Percentiles rank a stretch among this genome's conserved stretches.
Conservation (phyloP, 37 sponge, comb jelly and placozoan species). For the Ianthella basta region DNA sequence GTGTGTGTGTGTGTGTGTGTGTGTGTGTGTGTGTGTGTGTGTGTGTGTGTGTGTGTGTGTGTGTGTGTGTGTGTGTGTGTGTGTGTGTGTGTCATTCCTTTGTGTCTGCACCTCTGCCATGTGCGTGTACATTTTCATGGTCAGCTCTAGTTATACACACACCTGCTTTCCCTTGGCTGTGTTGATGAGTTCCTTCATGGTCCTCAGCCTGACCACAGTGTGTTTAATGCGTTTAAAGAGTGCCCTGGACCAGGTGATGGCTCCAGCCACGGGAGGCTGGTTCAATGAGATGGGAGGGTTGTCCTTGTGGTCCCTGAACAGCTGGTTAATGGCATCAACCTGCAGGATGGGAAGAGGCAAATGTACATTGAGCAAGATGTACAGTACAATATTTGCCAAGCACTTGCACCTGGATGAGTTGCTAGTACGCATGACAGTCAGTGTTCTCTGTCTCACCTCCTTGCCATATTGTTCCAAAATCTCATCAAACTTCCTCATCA, state of each 20-base stretch:
- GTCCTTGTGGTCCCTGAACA: conserved; percentile 74
- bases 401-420: too few relatives aligned
- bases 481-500: conserved; percentile 98
- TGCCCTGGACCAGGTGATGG: conserved; percentile 93
- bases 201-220: conserved; percentile 92
- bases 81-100: not conserved
- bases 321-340: conserved; percentile 82
- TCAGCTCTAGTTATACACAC: not conserved
- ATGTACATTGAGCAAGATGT: too few relatives aligned
- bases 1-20: too few relatives aligned
- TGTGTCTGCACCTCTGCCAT: not conserved
- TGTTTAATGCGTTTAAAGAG: conserved; percentile 97
- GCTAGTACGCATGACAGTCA: too few relatives aligned
- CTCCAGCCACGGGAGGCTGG: conserved; percentile 96
- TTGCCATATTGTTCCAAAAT: conserved; percentile 90
- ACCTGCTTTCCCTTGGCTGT: conserved; percentile 84
- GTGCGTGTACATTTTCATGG: not conserved
- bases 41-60: not conserved
- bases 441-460: conserved; percentile 50
- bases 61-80: not conserved
- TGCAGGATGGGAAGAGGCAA: not conserved
- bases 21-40: too few relatives aligned
- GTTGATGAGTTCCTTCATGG: conserved; percentile 89
- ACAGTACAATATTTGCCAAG: too few relatives aligned
- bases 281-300: conserved; percentile 90